Evolutionary conservation across 2,888 invertebrate species (phyloP), one percentile per base, ranked within the genome.

Genomic region (Pyrgus malvae): DNA sequence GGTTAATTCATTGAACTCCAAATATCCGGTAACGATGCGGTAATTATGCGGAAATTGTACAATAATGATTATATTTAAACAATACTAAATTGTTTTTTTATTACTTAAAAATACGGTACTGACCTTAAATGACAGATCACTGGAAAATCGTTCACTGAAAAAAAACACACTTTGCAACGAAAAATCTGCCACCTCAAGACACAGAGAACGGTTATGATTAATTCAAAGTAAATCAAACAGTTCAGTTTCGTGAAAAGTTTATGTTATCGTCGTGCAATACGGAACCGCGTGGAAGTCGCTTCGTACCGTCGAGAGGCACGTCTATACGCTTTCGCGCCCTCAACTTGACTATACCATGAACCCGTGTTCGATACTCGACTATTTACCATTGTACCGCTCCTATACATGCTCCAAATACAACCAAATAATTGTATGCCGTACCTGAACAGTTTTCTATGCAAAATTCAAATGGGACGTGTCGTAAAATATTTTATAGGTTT

Each of bases 111-210:
- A 54, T 38, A 65, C n/a, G 66, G 74, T 77, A 78, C 83, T 75
- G 73, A 83, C 83, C 83, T 82, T 73, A 68, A 62, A 64, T 65
- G 68, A 66, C 64, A 63, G 67, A 71, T 70, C 80, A 80, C 80
- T 75, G 69, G 67, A 73, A 73, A 76, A 72, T 68, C 71, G 75
- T 76, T 72, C 75, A 76, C 77, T n/a, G 41, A 51, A 63, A 63
- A 65, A 61, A 57, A 61, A 64, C 61, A n/a, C 72, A 70, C 76
- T 77, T 78, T 71, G 76, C 78, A 78, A 66, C 68, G 71, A 38
- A 25, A 21, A 45, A 57, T 45, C n/a, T n/a, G n/a, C n/a, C n/a
- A n/a, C n/a, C n/a, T n/a, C n/a, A n/a, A n/a, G n/a, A n/a, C n/a
- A n/a, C n/a, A n/a, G n/a, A n/a, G n/a, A n/a, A n/a, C n/a, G n/a